Base-by-base conservation (phyloP, 2,888 invertebrate species). In the Drosophila cognata region DNA sequence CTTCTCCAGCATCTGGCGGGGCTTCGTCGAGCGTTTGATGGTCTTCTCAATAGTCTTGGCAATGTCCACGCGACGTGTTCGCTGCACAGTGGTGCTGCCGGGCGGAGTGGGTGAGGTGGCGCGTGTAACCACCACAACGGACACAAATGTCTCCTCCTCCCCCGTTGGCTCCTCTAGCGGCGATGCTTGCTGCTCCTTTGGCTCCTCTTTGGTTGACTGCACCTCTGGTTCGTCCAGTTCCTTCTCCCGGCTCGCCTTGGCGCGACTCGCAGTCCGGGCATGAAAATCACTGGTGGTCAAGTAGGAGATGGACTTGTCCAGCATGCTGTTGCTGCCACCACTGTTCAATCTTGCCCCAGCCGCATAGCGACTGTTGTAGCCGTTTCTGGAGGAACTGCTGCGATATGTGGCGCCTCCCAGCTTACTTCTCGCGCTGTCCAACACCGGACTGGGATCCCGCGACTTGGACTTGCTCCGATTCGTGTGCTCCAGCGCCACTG, bases 41-140 rank as follows among this genome's bases (percentile, higher is more conserved):
- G 95, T 95, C 92, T 95, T 96, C 92, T 97, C 96, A 57, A 96
- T 94, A 5, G 95, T 95, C 90, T 96, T 96, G 8, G 96, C 96
- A 88, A 96, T 94, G 81, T 97, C 97, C 0, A 95, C 95, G 90
- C 97, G 94, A 81, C 96, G 94, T 31, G 94, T 95, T 77, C 96
- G 94, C 53, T 91, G 91, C 77, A 95, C 95, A 0, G 95, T 95
- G 1, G 95, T 95, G 36, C 89, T 84, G 35, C 91, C 91, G 0
- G 96, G 95, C 5, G 96, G 95, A 0, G 96, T 96, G 0, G 97
- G 97, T 25, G 97, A 97, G 0, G 97, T 97, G 35, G 96, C 96
- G 69, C 97, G 94, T 0, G 96, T 96, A 4, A 96, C 94, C 59
- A 97, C 95, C 6, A 94, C 94, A 4, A 97, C 92, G 5, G 95